Conservation (phyloP, 23 tunicate species). For the Oikopleura vanhoeffeni region DNA sequence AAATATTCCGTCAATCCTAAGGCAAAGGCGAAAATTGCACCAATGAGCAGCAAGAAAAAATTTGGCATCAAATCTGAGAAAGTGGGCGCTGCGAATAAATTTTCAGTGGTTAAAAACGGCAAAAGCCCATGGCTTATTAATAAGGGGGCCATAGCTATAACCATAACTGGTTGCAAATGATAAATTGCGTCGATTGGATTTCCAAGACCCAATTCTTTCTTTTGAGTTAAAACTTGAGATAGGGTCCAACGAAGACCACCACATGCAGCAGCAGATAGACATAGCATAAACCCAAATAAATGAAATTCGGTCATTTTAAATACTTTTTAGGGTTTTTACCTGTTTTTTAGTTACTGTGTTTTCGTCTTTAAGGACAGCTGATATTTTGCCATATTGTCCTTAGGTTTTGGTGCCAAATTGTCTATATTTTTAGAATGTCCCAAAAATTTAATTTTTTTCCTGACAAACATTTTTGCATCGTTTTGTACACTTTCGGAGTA, state of each 20-base stretch:
- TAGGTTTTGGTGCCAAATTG: no score
- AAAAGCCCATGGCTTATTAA: neutral
- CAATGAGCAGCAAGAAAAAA: neutral
- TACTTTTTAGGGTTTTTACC: neutral
- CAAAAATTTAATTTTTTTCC: no score
- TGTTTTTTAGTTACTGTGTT: no score
- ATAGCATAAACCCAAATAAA: neutral
- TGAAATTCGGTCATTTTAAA: slow-evolving; percentile 13
- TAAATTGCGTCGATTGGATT: slow-evolving; percentile 8
- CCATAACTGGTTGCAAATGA: slow-evolving; percentile 9
- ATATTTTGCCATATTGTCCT: no score
- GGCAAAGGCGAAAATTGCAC: neutral
- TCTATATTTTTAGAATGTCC: no score
- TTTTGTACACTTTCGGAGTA: no score
- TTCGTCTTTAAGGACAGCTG: no score
- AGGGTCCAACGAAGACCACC: neutral
- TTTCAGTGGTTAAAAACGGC: neutral
- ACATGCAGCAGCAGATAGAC: neutral
- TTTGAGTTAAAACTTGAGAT: slow-evolving; percentile 4
- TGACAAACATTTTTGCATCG: no score
- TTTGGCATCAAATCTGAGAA: neutral
- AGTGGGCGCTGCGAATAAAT: neutral
- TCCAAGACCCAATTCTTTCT: neutral
- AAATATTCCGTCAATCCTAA: neutral
- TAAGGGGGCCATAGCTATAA: neutral